phyloP scores from a whole-genome alignment of 2,797 vertebrate species.

The Melanogrammus aeglefinus region DNA sequence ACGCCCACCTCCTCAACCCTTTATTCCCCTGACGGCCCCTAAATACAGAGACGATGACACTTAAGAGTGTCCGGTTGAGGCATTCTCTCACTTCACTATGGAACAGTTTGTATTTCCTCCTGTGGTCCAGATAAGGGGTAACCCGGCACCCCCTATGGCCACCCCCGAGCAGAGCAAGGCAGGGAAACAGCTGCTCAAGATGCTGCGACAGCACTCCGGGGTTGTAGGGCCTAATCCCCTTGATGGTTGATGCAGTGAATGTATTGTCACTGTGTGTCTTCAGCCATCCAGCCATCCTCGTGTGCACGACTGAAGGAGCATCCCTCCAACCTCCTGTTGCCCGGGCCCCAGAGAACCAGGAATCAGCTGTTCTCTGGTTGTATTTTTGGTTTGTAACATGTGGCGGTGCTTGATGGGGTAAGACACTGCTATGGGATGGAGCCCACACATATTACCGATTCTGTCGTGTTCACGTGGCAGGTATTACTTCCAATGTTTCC shows the following conservation, averaged over 20 bases:
- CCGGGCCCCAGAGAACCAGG: slow-evolving; percentile 17
- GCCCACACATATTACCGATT: neutral
- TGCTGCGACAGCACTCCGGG: neutral
- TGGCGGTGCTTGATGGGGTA: slow-evolving; percentile 33
- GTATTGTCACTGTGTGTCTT: neutral
- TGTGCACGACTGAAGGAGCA: neutral
- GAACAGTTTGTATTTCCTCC: neutral
- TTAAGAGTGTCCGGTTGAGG: neutral
- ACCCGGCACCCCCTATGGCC: neutral
- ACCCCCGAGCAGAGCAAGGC: neutral
- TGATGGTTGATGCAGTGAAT: neutral
- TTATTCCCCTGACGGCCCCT: neutral
- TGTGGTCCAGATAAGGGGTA: neutral
- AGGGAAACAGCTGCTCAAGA: neutral
- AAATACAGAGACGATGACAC: neutral
- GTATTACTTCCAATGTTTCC: neutral
- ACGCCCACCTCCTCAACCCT: neutral
- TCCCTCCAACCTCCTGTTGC: neutral
- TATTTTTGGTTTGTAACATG: slow-evolving; percentile 28
- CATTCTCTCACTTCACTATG: neutral
- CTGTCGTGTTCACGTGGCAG: too few species aligned
- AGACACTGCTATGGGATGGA: slow-evolving; percentile 11
- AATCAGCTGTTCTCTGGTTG: slow-evolving; percentile 43
- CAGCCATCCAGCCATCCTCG: neutral
- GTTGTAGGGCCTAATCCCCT: neutral